Base-by-base conservation (phyloP, 2,113 vertebrate species). In the Oncorhynchus mykiss region DNA sequence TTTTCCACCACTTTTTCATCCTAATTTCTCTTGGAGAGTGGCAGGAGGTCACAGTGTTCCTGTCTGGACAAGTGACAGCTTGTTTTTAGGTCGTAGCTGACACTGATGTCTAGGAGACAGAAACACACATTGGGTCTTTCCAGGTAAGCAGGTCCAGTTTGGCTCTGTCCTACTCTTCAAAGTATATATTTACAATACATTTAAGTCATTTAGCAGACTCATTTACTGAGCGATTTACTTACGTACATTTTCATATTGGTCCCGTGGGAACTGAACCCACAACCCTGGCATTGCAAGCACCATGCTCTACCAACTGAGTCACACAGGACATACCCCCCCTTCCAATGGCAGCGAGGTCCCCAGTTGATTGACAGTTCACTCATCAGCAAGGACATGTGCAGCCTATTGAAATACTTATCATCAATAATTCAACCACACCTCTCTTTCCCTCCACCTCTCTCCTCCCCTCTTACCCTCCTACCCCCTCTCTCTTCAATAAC, bases 331-430 rank as follows among this genome's bases (percentile, higher is more conserved):
- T 45, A 3, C 39, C 39, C 9, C n/a, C 66, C 65, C 22, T 27
- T 75, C 83, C 71, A 77, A 67, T 84, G 84, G 82, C 88, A 83
- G 77, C 34, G 72, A 71, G 68, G 78, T 81, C 83, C 79, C 73
- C 34, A 45, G 67, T 67, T 93, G 92, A 93, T 60, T 88, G 91
- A 89, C 91, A 76, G 83, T 72, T 76, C 45, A 24, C 84, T 93
- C 81, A 93, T 93, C 82, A 86, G 86, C 77, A 71, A 80, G 87
- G 92, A 93, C 90, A 66, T 85, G 91, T 91, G 88, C 92, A 91
- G 88, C 89, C 90, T 82, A 90, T 91, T 91, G 91, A 90, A 90
- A 90, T 91, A 92, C 92, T 92, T 92, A 91, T 84, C 84, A 93
- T 93, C 77, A 92, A 93, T 93, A 86, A 93, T 93, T 93, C 84